These are phyloP conservation scores for Diuraphis noxia DNA, from an alignment of 1,140 invertebrate genomes.

Conservation along the genomic window DNA sequence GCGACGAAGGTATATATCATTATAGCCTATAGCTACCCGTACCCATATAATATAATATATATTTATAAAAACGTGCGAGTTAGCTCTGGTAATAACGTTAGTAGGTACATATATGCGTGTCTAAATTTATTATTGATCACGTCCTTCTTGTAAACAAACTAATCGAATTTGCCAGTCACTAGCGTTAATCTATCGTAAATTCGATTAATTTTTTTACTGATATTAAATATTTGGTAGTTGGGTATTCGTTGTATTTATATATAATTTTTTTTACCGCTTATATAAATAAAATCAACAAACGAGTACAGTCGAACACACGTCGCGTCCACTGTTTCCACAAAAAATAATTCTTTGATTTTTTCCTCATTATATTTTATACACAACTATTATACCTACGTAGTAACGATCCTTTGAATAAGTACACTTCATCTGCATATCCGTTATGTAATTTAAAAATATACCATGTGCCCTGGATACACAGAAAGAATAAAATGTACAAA, in stretches of 20 bases:
- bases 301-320: not conserved
- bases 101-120: not conserved
- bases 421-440: conserved; percentile 32
- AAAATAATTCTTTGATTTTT: conserved; percentile 15
- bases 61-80: not conserved
- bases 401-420: not conserved
- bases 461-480: conserved; percentile 7
- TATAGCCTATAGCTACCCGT: not conserved
- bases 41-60: not conserved
- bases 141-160: conserved; percentile 13
- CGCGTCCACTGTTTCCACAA: not conserved
- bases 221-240: not conserved
- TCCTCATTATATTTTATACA: conserved; percentile 20
- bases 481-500: conserved; percentile 10
- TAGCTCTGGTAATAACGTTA: not conserved
- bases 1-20: not conserved
- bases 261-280: not conserved
- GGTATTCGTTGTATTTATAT: not conserved
- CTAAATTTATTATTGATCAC: conserved; percentile 35
- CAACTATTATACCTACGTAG: not conserved
- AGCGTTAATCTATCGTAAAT: conserved; percentile 21
- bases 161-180: conserved; percentile 39
- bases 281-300: not conserved
- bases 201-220: conserved; percentile 18
- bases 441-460: conserved; percentile 25